phyloP scores from a whole-genome alignment of 1,140 invertebrate genomes.

The Diabrotica undecimpunctata region DNA sequence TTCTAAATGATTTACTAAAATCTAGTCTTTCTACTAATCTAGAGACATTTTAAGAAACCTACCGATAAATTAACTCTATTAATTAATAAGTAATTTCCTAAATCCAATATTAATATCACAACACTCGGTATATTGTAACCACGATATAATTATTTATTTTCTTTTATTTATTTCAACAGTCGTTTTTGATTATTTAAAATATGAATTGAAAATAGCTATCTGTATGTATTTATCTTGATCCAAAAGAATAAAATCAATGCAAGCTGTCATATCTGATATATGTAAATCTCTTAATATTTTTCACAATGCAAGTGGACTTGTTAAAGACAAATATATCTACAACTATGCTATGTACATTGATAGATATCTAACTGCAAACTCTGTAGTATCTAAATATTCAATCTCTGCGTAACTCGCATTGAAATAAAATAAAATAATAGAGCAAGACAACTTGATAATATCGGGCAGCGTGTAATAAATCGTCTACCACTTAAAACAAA shows the following conservation, averaged over 20 bases:
- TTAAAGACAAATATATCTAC: not conserved
- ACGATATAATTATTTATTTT: no score
- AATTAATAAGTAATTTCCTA: no score
- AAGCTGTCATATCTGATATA: not conserved
- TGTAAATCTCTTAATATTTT: not conserved
- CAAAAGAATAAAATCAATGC: not conserved
- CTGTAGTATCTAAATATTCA: not conserved
- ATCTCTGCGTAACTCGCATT: not conserved
- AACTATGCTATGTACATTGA: not conserved
- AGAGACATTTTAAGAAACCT: no score
- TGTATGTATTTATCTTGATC: not conserved
- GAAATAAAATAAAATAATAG: constrained; percentile 3
- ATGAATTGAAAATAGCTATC: no score
- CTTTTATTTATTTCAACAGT: no score
- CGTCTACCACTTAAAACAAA: not conserved
- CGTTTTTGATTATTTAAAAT: no score
- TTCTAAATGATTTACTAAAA: no score
- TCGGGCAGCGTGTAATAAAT: not conserved
- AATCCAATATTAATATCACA: no score
- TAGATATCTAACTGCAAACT: not conserved
- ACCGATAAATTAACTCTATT: no score
- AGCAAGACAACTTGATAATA: not conserved
- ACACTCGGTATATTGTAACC: no score
- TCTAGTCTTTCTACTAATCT: no score
- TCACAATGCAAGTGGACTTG: not conserved